Evolutionary conservation across 2,797 vertebrate genomes (phyloP).

Genomic region (Hypotaenidia okinawae): DNA sequence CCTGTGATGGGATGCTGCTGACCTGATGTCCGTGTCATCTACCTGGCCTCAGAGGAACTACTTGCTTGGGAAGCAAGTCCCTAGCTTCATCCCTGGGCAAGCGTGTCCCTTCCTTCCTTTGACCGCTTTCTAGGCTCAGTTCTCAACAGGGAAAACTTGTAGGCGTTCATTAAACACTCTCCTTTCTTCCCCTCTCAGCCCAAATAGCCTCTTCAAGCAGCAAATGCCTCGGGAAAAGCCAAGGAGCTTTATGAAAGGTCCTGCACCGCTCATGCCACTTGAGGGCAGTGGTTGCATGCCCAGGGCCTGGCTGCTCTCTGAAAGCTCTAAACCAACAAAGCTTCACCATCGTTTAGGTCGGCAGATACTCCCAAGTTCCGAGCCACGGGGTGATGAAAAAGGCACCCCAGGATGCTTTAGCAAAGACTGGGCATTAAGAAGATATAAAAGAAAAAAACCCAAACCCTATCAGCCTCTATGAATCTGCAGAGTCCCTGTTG

Average conservation of each 20-base stretch:
- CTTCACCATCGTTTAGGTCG: accelerated
- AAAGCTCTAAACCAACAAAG: not conserved
- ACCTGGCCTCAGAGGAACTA: accelerated
- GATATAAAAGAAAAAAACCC: not conserved
- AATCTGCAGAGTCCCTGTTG: not conserved
- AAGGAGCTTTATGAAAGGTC: no score
- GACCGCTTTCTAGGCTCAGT: accelerated
- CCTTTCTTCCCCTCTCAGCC: accelerated
- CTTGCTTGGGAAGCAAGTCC: accelerated
- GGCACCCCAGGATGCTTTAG: not conserved
- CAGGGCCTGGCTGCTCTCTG: not conserved
- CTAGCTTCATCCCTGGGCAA: not conserved
- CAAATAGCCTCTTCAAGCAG: accelerated
- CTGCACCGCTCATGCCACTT: not conserved
- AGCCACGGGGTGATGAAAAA: accelerated
- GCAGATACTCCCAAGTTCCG: not conserved
- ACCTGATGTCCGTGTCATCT: accelerated
- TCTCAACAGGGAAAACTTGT: not conserved
- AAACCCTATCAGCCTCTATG: accelerated
- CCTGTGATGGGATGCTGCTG: not conserved
- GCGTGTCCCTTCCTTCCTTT: not conserved
- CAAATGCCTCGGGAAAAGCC: not conserved
- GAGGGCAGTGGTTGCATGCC: slow-evolving; percentile 15
- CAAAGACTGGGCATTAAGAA: not conserved
- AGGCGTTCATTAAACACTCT: accelerated